Base-by-base conservation (phyloP, 2,888 invertebrate genomes). In the Lepidonotus clava region DNA sequence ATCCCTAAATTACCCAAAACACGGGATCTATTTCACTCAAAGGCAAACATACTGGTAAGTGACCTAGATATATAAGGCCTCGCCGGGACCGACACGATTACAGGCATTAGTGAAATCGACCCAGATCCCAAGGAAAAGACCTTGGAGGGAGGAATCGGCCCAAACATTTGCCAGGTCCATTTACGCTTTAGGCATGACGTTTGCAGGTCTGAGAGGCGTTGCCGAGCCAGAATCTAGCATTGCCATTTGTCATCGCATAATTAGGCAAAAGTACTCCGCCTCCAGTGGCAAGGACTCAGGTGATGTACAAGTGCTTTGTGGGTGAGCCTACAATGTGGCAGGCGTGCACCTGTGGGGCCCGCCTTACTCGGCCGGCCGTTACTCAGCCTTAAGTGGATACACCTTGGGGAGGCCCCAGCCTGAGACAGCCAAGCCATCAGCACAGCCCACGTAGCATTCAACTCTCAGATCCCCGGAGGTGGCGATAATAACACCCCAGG, bases 361-460 rank as follows among this genome's bases (percentile, higher is more conserved):
- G n/a, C 24, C 56, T n/a, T 11, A 5, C 18, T 18, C 46, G 14
- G 5, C 56, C 56, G n/a, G 56, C 56, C 14, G 56, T 56, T n/a
- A 56, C 56, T 56, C 56, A 56, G 56, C 56, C 8, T 56, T 67
- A 67, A 67, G 67, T 67, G n/a, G 34, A n/a, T 8, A n/a, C 34
- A 32, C 32, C 28, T 67, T 6, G 34, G 67, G 67, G 34, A 67
- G n/a, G 34, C 28, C 34, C 5, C 67, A 67, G 5, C 32, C 56
- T n/a, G 14, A n/a, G 5, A 56, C 24, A 56, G 28, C 32, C 32
- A 67, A 67, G 67, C 28, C 67, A 67, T 67, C 67, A 67, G 67
- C 21, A 34, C 5, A 67, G 67, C 67, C 34, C 6, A 28, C 32
- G 67, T 11, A 5, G 67, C 41, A 77, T 38, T 77, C 77, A 24